A percentile compares a stretch with the other conserved stretches of the same genome.
Conservation (phyloP, 2,888 invertebrate genomes). For the Pinctada fucata region DNA sequence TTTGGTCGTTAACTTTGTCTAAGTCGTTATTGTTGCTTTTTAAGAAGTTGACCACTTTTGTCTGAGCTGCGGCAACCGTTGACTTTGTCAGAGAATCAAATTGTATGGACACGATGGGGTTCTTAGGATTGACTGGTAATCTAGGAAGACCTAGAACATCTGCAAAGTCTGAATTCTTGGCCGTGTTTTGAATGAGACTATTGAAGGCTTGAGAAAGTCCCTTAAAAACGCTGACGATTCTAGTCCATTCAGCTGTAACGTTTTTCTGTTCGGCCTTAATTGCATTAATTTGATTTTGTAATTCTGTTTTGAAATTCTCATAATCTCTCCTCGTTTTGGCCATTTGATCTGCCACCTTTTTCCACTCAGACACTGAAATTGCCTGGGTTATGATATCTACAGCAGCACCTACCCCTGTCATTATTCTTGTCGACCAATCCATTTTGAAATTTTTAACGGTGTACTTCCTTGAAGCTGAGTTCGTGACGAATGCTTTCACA, state of each 20-base stretch:
- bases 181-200: background rate
- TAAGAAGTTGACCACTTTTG: background rate
- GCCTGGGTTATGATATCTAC: background rate
- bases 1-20: background rate
- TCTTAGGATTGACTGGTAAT: background rate
- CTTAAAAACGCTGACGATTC: background rate
- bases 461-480: background rate
- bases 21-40: background rate
- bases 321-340: background rate
- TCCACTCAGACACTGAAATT: background rate
- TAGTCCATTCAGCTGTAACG: background rate
- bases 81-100: background rate
- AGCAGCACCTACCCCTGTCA: background rate
- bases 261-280: background rate
- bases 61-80: background rate
- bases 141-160: constrained; percentile 13
- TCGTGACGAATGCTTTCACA: background rate
- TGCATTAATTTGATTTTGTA: background rate
- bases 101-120: constrained; percentile 1
- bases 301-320: background rate
- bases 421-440: constrained; percentile 3
- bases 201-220: background rate
- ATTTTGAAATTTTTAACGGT: constrained; percentile 8
- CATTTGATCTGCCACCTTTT: background rate
- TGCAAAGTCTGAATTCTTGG: background rate